These are phyloP conservation scores for Dunckerocampus dactyliophorus DNA, from an alignment of 2,113 vertebrate species.

Conservation along the genomic window DNA sequence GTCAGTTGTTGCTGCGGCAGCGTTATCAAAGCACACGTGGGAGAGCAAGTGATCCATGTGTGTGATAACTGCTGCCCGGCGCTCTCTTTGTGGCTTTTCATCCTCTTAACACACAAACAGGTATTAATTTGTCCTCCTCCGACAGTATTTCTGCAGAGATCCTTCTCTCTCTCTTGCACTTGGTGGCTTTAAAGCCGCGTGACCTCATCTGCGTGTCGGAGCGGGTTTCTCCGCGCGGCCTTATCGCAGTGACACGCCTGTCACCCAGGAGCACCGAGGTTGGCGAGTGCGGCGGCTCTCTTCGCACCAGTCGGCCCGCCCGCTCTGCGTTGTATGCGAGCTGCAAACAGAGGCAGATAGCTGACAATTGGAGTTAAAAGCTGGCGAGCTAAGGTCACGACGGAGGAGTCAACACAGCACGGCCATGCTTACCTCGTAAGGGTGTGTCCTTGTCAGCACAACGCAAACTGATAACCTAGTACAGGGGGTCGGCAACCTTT, in stretches of 20 bases:
- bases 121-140: slow-evolving; percentile 28
- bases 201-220: slow-evolving; percentile 49
- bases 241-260: slow-evolving; percentile 68
- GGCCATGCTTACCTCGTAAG: slow-evolving; percentile 39
- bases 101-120: slow-evolving; percentile 31
- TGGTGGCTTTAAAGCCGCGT: slow-evolving; percentile 31
- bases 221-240: slow-evolving; percentile 30
- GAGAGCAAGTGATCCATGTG: slow-evolving; percentile 25
- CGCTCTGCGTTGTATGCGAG: slow-evolving; percentile 28
- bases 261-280: slow-evolving; percentile 55
- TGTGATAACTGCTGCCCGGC: slow-evolving; percentile 29
- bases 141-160: slow-evolving; percentile 17
- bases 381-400: slow-evolving; percentile 44
- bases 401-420: slow-evolving; percentile 41
- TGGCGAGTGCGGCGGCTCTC: slow-evolving; percentile 34
- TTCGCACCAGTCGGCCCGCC: slow-evolving; percentile 47
- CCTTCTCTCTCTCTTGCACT: neutral
- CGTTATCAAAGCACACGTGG: slow-evolving; percentile 61
- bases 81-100: slow-evolving; percentile 27
- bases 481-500: too few relatives aligned
- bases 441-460: slow-evolving; percentile 27
- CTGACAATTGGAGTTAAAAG: slow-evolving; percentile 69
- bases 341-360: slow-evolving; percentile 64
- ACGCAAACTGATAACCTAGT: slow-evolving; percentile 34
- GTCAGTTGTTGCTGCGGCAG: slow-evolving; percentile 41